Conservation (phyloP, 2,888 invertebrate species). For the Dryomyza anilis region DNA sequence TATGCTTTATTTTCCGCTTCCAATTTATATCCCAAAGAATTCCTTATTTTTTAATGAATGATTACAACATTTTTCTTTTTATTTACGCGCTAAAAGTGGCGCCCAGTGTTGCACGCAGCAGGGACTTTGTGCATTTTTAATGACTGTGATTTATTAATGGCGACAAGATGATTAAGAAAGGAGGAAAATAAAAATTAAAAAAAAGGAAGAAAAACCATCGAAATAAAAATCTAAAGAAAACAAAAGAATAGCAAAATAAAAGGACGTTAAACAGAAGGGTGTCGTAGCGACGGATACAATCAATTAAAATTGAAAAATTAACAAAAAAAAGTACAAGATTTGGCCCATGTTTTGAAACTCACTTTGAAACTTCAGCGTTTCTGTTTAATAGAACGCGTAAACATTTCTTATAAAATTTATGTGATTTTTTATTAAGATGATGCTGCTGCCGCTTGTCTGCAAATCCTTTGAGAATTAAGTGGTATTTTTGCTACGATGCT, state of each 20-base stretch:
- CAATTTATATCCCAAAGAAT: constrained; percentile 28
- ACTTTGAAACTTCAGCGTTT: background rate
- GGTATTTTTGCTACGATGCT: constrained; percentile 32
- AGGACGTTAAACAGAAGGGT: constrained; percentile 21
- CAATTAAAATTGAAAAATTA: constrained; percentile 36
- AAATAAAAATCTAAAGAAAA: constrained; percentile 49
- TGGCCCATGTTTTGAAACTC: background rate
- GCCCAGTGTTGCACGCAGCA: constrained; percentile 32
- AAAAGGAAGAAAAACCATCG: background rate
- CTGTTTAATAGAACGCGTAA: background rate
- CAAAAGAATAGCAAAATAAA: constrained; percentile 20
- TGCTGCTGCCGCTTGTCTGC: background rate
- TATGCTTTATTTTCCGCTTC: constrained; percentile 14
- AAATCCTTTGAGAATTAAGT: constrained; percentile 26
- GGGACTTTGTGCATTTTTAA: constrained; percentile 55
- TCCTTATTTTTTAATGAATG: constrained; percentile 38
- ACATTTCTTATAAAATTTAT: constrained; percentile 25
- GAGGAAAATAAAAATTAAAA: constrained; percentile 24
- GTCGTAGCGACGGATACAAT: constrained; percentile 29
- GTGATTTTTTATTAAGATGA: constrained; percentile 16
- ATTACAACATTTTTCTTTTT: constrained; percentile 32
- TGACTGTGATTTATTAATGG: constrained; percentile 60
- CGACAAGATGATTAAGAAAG: constrained; percentile 56
- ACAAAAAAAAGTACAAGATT: no score
- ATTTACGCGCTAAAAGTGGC: constrained; percentile 17